Percentiles rank a stretch among this genome's conserved stretches.
Evolutionary conservation across 2,113 vertebrate species (phyloP).

Genomic region (Cromileptes altivelis): DNA sequence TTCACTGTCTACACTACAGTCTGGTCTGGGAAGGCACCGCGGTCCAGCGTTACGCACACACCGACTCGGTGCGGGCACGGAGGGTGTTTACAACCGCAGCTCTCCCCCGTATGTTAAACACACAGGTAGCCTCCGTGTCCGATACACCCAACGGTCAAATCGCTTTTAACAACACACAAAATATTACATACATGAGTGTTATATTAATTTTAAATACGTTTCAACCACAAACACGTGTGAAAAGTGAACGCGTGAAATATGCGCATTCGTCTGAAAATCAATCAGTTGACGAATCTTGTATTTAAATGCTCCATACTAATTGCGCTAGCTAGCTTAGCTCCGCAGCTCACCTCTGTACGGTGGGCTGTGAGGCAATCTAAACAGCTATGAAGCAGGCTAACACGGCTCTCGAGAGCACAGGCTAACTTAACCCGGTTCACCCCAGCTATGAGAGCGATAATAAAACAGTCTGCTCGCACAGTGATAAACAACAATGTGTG

Average conservation of each 20-base stretch:
- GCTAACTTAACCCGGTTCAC: conserved; percentile 34
- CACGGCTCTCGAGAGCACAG: conserved; percentile 8
- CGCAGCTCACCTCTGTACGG: not conserved
- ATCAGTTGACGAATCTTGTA: not conserved
- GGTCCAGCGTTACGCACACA: conserved; percentile 34
- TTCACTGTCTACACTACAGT: conserved; percentile 79
- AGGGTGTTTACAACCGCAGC: conserved; percentile 35
- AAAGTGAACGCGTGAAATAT: not conserved
- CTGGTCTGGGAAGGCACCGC: conserved; percentile 61
- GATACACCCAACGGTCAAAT: not conserved
- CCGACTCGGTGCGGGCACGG: conserved; percentile 11
- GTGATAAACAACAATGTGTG: not conserved
- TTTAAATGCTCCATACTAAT: not conserved
- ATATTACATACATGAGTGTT: not conserved
- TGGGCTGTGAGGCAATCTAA: not conserved
- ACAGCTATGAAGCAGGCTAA: conserved; percentile 29
- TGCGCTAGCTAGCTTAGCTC: conserved; percentile 46
- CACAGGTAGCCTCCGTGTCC: not conserved
- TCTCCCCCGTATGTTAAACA: conserved; percentile 2
- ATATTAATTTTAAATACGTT: not conserved
- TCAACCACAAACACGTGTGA: accelerated
- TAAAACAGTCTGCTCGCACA: not conserved
- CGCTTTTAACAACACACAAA: not conserved
- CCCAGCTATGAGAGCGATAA: not conserved
- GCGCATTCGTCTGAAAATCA: not conserved